A percentile compares a stretch with the other conserved stretches of the same genome.
These are phyloP conservation scores for Spongilla lacustris DNA, from an alignment of 37 sponge, comb jelly and placozoan species.

Conservation along the genomic window DNA sequence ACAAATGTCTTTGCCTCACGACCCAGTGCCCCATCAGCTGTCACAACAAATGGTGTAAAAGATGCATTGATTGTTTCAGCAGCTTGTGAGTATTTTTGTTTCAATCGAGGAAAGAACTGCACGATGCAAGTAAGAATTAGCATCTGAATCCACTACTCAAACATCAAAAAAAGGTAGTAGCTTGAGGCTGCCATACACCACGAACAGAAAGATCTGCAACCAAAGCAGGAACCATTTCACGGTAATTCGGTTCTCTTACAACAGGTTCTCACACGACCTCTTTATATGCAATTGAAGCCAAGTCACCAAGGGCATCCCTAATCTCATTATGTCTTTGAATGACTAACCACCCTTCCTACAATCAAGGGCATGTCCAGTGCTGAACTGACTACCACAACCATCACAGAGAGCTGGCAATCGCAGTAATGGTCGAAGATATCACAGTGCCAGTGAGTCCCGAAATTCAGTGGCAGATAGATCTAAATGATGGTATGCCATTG, in stretches of 20 bases:
- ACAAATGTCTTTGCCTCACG: constrained; percentile 15
- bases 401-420: constrained; percentile 29
- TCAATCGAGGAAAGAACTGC: constrained; percentile 4
- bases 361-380: constrained; percentile 40
- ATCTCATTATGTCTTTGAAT: constrained; percentile 44
- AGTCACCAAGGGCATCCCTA: constrained; percentile 35
- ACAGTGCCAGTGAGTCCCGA: constrained; percentile 40
- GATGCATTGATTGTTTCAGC: constrained; percentile 16
- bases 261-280: constrained; percentile 40
- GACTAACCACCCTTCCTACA: constrained; percentile 40
- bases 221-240: neutral
- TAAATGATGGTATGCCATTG: constrained; percentile 30
- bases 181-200: constrained; percentile 56
- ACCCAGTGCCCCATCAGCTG: constrained; percentile 46
- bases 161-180: constrained; percentile 47
- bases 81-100: constrained; percentile 21
- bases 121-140: constrained; percentile 2
- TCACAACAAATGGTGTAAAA: constrained; percentile 33
- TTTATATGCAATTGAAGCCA: too few relatives aligned
- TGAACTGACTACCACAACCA: constrained; percentile 25
- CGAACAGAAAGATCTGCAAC: constrained; percentile 50
- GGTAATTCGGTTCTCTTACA: constrained; percentile 26
- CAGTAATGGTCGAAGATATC: constrained; percentile 11
- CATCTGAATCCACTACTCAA: constrained; percentile 56
- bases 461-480: constrained; percentile 32